These are phyloP conservation scores for Neotoma lepida DNA, from an alignment of 2,113 vertebrate genomes.

Conservation along the genomic window DNA sequence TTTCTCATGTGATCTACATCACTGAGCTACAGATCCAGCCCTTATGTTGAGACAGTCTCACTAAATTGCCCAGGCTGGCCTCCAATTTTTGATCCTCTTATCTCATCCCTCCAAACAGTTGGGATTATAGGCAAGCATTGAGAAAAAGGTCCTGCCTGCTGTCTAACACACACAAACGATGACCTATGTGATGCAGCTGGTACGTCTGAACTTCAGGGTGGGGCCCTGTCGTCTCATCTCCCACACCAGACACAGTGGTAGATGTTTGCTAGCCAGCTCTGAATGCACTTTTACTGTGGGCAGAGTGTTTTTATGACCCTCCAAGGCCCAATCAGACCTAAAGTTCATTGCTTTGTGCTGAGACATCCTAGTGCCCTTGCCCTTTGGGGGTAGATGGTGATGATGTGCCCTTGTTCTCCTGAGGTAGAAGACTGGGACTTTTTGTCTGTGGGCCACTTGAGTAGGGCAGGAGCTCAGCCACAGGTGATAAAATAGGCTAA, in stretches of 20 bases:
- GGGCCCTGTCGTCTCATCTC: background rate
- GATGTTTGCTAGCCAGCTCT: background rate
- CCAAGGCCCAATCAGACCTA: background rate
- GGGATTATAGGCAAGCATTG: background rate
- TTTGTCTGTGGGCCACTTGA: constrained; percentile 29
- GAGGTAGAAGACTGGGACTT: background rate
- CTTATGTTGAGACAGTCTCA: background rate
- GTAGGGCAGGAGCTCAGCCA: constrained; percentile 8
- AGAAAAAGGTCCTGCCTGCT: background rate
- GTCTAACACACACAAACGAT: background rate
- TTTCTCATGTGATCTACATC: background rate
- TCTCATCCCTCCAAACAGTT: background rate
- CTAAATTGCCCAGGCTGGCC: background rate
- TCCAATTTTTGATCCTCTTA: background rate
- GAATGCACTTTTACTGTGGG: background rate
- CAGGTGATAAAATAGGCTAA: constrained; percentile 4
- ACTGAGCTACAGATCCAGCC: background rate
- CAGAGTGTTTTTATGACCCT: background rate
- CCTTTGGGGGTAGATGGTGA: background rate
- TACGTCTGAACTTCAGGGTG: background rate
- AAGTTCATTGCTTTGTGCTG: constrained; percentile 50
- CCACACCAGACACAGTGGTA: background rate
- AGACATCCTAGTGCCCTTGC: constrained; percentile 42
- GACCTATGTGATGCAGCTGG: background rate
- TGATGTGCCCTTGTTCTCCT: background rate